phyloP scores from a whole-genome alignment of 1,140 invertebrate genomes.

The Leptinotarsa undecemlineata region DNA sequence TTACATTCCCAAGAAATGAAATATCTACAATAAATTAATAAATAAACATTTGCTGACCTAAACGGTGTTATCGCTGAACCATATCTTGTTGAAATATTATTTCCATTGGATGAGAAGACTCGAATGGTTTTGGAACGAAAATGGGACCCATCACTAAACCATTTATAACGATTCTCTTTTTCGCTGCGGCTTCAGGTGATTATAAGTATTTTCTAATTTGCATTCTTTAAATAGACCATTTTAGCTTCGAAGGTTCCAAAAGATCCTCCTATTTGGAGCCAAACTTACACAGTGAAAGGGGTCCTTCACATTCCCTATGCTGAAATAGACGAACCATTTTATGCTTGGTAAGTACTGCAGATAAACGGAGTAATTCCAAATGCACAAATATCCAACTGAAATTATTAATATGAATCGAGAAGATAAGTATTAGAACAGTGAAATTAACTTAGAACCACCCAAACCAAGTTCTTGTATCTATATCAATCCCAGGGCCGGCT shows the following conservation, averaged over 20 bases:
- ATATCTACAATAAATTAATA: neutral
- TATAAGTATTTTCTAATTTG: neutral
- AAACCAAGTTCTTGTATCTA: no score
- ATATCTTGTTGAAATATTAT: neutral
- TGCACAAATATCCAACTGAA: no score
- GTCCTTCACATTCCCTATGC: constrained; percentile 88
- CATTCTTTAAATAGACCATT: neutral
- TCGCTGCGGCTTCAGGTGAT: neutral
- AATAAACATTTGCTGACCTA: neutral
- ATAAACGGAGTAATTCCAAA: neutral
- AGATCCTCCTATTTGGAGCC: constrained; percentile 65
- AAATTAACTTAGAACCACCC: neutral
- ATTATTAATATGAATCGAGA: no score
- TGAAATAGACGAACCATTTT: constrained; percentile 87
- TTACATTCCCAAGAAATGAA: neutral
- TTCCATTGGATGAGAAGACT: neutral
- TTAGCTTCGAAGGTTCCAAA: constrained; percentile 13
- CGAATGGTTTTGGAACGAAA: neutral
- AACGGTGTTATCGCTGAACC: neutral
- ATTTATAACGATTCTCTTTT: neutral
- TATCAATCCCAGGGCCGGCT: neutral
- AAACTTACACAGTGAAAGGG: constrained; percentile 74
- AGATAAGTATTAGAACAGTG: no score
- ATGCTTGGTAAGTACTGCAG: constrained; percentile 69
- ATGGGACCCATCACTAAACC: neutral